Evolutionary conservation across 2,797 vertebrate species (phyloP).

Genomic region (Amphiprion clarkii): DNA sequence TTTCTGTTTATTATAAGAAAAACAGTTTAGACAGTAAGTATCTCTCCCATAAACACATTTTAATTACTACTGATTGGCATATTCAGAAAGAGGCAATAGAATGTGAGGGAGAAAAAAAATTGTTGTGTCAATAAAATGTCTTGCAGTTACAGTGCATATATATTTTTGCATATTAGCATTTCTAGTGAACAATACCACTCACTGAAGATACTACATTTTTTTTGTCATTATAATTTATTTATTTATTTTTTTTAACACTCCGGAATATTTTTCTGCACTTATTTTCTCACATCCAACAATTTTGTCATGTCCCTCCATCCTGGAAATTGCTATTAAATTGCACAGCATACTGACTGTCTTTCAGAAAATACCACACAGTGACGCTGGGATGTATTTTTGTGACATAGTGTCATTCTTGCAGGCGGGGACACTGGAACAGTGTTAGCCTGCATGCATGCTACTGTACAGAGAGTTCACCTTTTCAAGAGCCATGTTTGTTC

Average conservation of each 20-base stretch:
- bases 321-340: slow-evolving; percentile 55
- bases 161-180: not conserved
- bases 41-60: slow-evolving; percentile 26
- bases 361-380: slow-evolving; percentile 58
- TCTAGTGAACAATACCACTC: slow-evolving; percentile 3
- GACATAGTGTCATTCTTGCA: slow-evolving; percentile 56
- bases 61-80: slow-evolving; percentile 36
- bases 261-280: not conserved
- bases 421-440: slow-evolving; percentile 39
- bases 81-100: slow-evolving; percentile 1
- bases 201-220: not conserved
- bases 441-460: slow-evolving; percentile 13
- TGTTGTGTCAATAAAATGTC: slow-evolving; percentile 25
- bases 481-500: slow-evolving; percentile 24
- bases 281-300: slow-evolving; percentile 13
- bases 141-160: not conserved
- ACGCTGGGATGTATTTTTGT: slow-evolving; percentile 65
- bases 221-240: too few species aligned
- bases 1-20: not conserved
- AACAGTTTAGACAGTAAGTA: not conserved
- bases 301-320: slow-evolving; percentile 17
- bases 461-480: slow-evolving; percentile 12
- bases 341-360: slow-evolving; percentile 32
- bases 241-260: too few species aligned
- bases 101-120: slow-evolving; percentile 29